Evolutionary conservation across 1,140 invertebrate species (phyloP).

Genomic region (Ectropis grisescens): DNA sequence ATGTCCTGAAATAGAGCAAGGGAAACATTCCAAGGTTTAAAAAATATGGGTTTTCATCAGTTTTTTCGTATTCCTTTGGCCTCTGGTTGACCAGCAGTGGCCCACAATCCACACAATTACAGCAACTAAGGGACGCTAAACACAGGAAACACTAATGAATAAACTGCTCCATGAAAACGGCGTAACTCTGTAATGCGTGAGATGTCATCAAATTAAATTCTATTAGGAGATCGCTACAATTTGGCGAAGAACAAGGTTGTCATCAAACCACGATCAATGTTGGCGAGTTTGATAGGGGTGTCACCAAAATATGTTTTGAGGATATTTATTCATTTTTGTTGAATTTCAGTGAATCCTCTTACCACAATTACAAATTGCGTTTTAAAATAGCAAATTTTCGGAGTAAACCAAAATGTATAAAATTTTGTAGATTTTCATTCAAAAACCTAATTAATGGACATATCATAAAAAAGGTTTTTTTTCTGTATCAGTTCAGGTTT

Average conservation of each 20-base stretch:
- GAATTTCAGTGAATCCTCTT: background rate
- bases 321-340: background rate
- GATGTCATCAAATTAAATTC: conserved; percentile 29
- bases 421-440: background rate
- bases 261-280: conserved; percentile 25
- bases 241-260: conserved; percentile 28
- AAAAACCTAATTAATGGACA: background rate
- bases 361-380: background rate
- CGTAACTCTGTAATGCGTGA: conserved; percentile 8
- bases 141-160: conserved; percentile 5
- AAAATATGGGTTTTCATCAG: no score
- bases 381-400: background rate
- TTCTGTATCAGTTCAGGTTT: no score
- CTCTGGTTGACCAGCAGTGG: no score
- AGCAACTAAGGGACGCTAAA: no score
- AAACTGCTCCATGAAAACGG: conserved; percentile 14
- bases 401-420: background rate
- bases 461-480: no score
- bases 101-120: no score
- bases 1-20: no score
- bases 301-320: background rate
- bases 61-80: no score
- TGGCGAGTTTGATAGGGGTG: conserved; percentile 1
- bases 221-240: conserved; percentile 24
- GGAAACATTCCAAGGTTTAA: no score